Evolutionary conservation across 1,140 invertebrate species (phyloP), one percentile per base, ranked within the genome.

Genomic region (Oryctes rhinoceros): DNA sequence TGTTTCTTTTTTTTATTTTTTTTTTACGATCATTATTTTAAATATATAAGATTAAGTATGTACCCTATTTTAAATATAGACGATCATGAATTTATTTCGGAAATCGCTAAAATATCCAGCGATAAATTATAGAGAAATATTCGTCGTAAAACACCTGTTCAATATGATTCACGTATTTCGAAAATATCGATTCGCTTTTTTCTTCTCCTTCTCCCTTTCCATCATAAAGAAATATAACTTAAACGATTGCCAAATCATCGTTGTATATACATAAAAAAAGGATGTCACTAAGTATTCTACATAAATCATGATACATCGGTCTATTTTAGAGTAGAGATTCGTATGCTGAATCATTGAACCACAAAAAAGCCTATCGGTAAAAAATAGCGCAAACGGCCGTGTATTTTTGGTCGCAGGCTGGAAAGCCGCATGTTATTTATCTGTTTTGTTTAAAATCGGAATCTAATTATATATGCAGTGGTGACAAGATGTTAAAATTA

Each of bases 251-350:
- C 53, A 62, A 62, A 62, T 20, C 15, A 20, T 62, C 53, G 7
- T 71, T 71, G 65, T 30, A 30, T 37, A 37, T 71, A 35, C 53
- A 59, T 59, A 71, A 71, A 71, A 62, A 62, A n/a, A n/a, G n/a
- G 5, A 37, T 71, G 20, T 71, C 65, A 4, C 65, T 71, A 71
- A 71, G 35, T 71, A 71, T 71, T 71, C 24, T 30, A 37, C 65
- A 71, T 24, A 71, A 71, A 71, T 71, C 65, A 71, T 37, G 65
- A 71, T 71, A 71, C 53, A 59, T 59, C 53, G 53, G 53, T 59
- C 18, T 59, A 59, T 59, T 71, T 71, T 71, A 71, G 24, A 71
- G 11, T 10, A 20, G 35, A 67, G 13, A 71, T 24, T 71, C 65
- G 20, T 7, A 37, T 71, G 37, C 24, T 71, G 65, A 71, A 37